These are phyloP conservation scores for Notocelia uddmanniana DNA, from an alignment of 2,888 invertebrate genomes.

Conservation along the genomic window DNA sequence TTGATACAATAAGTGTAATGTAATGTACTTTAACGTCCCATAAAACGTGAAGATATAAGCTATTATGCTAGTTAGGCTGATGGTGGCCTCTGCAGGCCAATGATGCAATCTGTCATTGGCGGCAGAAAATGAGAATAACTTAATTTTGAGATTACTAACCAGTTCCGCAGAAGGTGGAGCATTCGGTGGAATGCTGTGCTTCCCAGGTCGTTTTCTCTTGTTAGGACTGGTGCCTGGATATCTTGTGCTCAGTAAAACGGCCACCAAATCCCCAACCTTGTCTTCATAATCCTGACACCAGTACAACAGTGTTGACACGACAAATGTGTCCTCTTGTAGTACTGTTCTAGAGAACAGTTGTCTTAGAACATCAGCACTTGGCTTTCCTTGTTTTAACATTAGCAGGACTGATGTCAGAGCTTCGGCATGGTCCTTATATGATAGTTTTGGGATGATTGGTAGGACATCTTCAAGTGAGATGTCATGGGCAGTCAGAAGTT, in stretches of 20 bases:
- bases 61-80: no score
- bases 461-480: constrained; percentile 96
- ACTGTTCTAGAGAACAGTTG: constrained; percentile 92
- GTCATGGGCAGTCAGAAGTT: constrained; percentile 96
- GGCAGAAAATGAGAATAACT: no score
- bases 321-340: constrained; percentile 93
- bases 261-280: constrained; percentile 93
- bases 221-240: constrained; percentile 96
- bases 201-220: constrained; percentile 94
- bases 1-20: no score
- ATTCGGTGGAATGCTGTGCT: constrained; percentile 89
- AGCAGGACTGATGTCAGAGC: constrained; percentile 96
- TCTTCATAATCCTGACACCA: constrained; percentile 98
- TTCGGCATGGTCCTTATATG: constrained; percentile 95
- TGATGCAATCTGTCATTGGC: no score
- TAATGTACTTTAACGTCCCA: no score
- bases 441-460: constrained; percentile 90
- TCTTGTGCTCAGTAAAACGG: constrained; percentile 91
- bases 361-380: constrained; percentile 93
- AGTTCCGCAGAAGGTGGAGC: constrained; percentile 93
- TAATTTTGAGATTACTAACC: constrained; percentile 67
- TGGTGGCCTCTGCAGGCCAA: no score
- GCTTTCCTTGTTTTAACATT: constrained; percentile 96
- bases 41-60: no score
- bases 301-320: constrained; percentile 95